These are phyloP conservation scores for Limnephilus lunatus DNA, from an alignment of 2,888 invertebrate species.

Conservation along the genomic window DNA sequence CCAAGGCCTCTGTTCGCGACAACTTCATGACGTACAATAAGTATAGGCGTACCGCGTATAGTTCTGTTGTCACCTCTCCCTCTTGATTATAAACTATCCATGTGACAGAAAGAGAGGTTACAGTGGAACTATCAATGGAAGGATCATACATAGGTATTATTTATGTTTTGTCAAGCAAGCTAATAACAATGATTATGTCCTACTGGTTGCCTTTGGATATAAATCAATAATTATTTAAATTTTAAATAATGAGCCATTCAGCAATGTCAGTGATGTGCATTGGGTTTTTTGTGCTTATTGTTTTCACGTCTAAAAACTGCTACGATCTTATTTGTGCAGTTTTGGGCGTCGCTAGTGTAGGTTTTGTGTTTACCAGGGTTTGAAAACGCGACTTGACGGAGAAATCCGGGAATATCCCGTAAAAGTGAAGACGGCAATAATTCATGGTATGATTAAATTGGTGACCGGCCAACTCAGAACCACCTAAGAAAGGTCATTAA, in stretches of 20 bases:
- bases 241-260: neutral
- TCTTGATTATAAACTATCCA: neutral
- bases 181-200: neutral
- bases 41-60: neutral
- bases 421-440: too few relatives aligned
- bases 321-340: neutral
- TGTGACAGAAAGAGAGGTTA: neutral
- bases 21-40: slow-evolving; percentile 2
- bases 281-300: neutral
- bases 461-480: too few relatives aligned
- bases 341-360: too few relatives aligned
- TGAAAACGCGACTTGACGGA: too few relatives aligned
- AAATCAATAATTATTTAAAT: neutral
- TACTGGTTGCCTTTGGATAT: neutral
- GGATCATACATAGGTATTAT: neutral
- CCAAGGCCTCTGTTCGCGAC: slow-evolving; percentile 36
- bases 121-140: neutral
- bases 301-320: neutral
- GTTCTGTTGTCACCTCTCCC: neutral
- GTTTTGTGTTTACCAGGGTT: neutral
- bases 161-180: neutral
- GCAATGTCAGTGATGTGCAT: neutral
- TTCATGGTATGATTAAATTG: too few relatives aligned
- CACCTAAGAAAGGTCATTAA: too few relatives aligned
- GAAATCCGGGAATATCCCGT: too few relatives aligned